phyloP scores from a whole-genome alignment of 1,140 invertebrate genomes.

The Ylistrum balloti region DNA sequence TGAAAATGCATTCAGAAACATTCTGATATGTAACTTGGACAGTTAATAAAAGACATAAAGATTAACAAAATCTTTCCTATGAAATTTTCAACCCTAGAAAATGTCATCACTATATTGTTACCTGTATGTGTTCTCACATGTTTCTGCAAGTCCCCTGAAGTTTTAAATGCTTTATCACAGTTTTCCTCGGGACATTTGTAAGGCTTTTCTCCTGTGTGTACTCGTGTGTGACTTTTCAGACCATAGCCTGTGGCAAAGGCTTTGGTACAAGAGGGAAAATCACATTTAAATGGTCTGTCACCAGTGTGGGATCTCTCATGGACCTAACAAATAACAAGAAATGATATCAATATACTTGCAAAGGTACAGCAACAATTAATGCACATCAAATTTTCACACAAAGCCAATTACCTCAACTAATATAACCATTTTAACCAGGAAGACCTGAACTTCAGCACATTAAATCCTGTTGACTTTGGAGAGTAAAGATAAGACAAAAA shows the following conservation, averaged over 20 bases:
- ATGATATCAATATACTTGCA: neutral
- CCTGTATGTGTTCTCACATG: slow-evolving; percentile 88
- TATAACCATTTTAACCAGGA: too few species aligned
- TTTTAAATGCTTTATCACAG: slow-evolving; percentile 87
- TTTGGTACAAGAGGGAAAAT: slow-evolving; percentile 85
- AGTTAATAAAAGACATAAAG: too few species aligned
- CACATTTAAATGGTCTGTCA: slow-evolving; percentile 88
- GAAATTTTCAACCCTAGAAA: too few species aligned
- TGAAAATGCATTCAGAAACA: too few species aligned
- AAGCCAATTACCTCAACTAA: too few species aligned
- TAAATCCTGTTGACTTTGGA: neutral
- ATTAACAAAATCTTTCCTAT: too few species aligned
- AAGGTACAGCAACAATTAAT: too few species aligned
- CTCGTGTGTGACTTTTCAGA: slow-evolving; percentile 87
- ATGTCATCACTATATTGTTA: slow-evolving; percentile 74
- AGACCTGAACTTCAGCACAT: too few species aligned
- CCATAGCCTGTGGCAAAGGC: slow-evolving; percentile 88
- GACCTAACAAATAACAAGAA: slow-evolving; percentile 82
- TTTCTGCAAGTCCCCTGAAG: slow-evolving; percentile 88
- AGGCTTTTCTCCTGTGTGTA: slow-evolving; percentile 88
- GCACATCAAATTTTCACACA: too few species aligned
- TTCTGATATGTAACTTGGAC: too few species aligned
- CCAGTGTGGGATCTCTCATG: slow-evolving; percentile 89
- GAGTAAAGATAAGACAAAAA: neutral
- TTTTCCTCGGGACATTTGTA: slow-evolving; percentile 85